Conservation (phyloP, 2,888 invertebrate genomes). For the Cheilosia pagana region DNA sequence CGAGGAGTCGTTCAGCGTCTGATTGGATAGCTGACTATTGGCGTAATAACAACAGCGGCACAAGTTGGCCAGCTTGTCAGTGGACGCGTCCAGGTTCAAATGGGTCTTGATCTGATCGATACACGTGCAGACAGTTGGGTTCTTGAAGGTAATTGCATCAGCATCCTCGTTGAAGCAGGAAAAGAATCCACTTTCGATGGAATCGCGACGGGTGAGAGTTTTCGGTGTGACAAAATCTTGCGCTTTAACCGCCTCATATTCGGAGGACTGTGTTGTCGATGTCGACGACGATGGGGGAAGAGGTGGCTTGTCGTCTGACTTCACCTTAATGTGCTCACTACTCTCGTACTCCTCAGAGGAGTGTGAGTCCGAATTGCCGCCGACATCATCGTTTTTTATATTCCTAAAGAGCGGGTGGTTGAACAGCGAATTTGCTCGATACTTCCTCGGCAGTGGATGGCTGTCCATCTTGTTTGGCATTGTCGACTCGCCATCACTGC, state of each 20-base stretch:
- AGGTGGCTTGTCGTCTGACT: slow-evolving; percentile 68
- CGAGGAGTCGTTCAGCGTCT: slow-evolving; percentile 83
- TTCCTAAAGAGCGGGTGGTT: slow-evolving; percentile 85
- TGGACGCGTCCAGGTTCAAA: slow-evolving; percentile 79
- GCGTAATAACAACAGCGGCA: slow-evolving; percentile 82
- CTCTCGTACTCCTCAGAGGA: slow-evolving; percentile 78
- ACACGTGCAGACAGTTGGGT: slow-evolving; percentile 78
- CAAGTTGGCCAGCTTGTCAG: slow-evolving; percentile 82
- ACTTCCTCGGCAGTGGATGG: slow-evolving; percentile 80
- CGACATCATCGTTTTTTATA: slow-evolving; percentile 75
- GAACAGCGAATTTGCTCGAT: slow-evolving; percentile 85
- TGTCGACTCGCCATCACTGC: slow-evolving; percentile 79
- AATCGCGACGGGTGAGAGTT: slow-evolving; percentile 89
- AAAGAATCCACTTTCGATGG: slow-evolving; percentile 95
- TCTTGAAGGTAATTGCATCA: slow-evolving; percentile 85
- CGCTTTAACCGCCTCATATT: slow-evolving; percentile 78
- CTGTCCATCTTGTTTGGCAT: slow-evolving; percentile 68
- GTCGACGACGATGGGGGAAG: slow-evolving; percentile 77
- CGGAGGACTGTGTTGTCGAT: slow-evolving; percentile 74
- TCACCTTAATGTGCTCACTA: slow-evolving; percentile 61
- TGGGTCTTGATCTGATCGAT: slow-evolving; percentile 82
- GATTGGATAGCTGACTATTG: slow-evolving; percentile 70
- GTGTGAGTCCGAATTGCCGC: slow-evolving; percentile 78
- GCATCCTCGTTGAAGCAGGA: slow-evolving; percentile 93
- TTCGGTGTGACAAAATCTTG: slow-evolving; percentile 78